Percentiles rank a stretch among this genome's conserved stretches.
Conservation (phyloP, 2,113 vertebrate genomes). For the Synchiropus splendidus region DNA sequence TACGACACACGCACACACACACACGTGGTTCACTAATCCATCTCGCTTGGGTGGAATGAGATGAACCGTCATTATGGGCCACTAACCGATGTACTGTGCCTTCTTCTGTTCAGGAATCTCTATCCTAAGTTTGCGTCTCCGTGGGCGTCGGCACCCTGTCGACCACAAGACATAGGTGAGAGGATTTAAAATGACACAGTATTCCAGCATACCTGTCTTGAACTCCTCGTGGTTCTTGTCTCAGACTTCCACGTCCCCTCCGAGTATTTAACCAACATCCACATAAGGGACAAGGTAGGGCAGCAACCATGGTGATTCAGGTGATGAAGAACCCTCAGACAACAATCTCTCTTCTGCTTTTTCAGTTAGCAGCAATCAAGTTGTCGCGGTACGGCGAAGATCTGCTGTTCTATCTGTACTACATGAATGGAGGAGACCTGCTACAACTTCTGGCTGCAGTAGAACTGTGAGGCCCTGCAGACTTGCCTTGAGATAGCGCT, state of each 20-base stretch:
- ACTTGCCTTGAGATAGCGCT: no score
- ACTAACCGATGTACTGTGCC: no score
- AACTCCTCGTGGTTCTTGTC: constrained; percentile 22
- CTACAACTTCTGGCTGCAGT: constrained; percentile 98
- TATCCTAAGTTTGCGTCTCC: constrained; percentile 99
- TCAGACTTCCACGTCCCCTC: constrained; percentile 98
- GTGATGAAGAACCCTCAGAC: no score
- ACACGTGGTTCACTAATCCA: no score
- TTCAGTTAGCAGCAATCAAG: constrained; percentile 95
- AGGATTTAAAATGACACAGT: no score
- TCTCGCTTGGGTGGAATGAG: no score
- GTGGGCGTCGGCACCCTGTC: constrained; percentile 96
- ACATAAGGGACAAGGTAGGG: constrained; percentile 98
- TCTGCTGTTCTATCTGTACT: constrained; percentile 98
- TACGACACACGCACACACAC: constrained; percentile 72
- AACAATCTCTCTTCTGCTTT: not conserved
- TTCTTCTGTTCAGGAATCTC: constrained; percentile 77
- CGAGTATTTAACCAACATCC: constrained; percentile 99
- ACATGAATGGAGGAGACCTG: constrained; percentile 98
- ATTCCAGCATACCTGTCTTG: not conserved
- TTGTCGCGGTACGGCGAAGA: constrained; percentile 97
- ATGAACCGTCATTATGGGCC: no score
- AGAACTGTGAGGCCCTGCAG: constrained; percentile 79
- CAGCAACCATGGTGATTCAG: no score
- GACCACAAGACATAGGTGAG: constrained; percentile 99